Percentiles rank a stretch among this genome's conserved stretches.
These are phyloP conservation scores for Etheostoma spectabile DNA, from an alignment of 2,113 vertebrate species.

Conservation along the genomic window DNA sequence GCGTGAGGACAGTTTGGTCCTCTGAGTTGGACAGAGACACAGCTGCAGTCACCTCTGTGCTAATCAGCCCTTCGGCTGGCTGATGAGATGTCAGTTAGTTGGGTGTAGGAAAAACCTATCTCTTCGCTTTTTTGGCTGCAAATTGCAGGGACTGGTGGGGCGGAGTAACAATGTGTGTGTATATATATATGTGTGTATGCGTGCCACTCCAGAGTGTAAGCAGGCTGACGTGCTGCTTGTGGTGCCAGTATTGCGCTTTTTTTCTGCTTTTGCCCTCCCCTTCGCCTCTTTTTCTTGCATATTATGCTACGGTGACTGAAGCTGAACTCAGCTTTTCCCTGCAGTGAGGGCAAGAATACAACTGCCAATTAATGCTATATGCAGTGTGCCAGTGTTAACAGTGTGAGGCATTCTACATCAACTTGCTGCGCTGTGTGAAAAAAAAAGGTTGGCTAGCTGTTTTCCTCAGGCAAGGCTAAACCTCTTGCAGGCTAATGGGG, in stretches of 20 bases:
- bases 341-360: slow-evolving; percentile 74
- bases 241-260: slow-evolving; percentile 77
- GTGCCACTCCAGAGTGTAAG: slow-evolving; percentile 75
- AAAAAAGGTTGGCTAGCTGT: slow-evolving; percentile 35
- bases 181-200: slow-evolving; percentile 34
- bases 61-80: slow-evolving; percentile 78
- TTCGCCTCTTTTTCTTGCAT: slow-evolving; percentile 60
- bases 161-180: slow-evolving; percentile 60
- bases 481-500: slow-evolving; percentile 44
- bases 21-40: slow-evolving; percentile 65
- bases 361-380: slow-evolving; percentile 77
- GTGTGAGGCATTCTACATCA: slow-evolving; percentile 59
- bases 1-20: slow-evolving; percentile 78
- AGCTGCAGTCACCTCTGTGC: slow-evolving; percentile 80
- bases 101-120: slow-evolving; percentile 61
- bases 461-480: slow-evolving; percentile 57
- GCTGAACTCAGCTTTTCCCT: slow-evolving; percentile 75
- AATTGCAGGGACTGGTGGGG: slow-evolving; percentile 73
- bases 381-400: slow-evolving; percentile 71
- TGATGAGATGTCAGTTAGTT: slow-evolving; percentile 79
- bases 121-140: slow-evolving; percentile 76
- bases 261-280: slow-evolving; percentile 52
- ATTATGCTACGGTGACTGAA: slow-evolving; percentile 77
- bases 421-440: slow-evolving; percentile 48
- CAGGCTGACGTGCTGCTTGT: slow-evolving; percentile 74